These are phyloP conservation scores for Synanceia verrucosa DNA, from an alignment of 2,797 vertebrate genomes.

Conservation along the genomic window DNA sequence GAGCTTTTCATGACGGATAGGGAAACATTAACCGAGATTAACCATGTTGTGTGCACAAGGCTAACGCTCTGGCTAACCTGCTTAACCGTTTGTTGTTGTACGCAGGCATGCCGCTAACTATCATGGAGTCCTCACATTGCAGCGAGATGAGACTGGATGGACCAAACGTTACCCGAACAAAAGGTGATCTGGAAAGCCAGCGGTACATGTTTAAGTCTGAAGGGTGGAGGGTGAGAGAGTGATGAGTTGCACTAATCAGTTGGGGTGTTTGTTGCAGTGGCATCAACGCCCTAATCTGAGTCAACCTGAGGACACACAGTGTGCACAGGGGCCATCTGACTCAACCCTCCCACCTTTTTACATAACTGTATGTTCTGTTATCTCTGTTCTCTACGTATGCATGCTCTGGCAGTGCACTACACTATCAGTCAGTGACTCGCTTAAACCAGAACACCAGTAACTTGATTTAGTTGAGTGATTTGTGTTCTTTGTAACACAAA, in stretches of 20 bases:
- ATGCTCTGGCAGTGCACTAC: no score
- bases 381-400: no score
- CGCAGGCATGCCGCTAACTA: rapidly evolving
- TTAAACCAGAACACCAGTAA: no score
- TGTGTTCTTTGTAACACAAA: no score
- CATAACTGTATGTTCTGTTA: no score
- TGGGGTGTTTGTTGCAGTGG: slow-evolving; percentile 66
- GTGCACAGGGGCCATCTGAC: slow-evolving; percentile 92
- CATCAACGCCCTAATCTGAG: slow-evolving; percentile 41
- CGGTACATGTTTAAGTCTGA: no score
- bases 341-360: slow-evolving; percentile 7
- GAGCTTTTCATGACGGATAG: neutral
- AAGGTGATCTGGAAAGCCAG: no score
- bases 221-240: slow-evolving; percentile 51
- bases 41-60: neutral
- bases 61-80: neutral
- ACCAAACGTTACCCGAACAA: no score
- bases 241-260: slow-evolving; percentile 77
- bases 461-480: no score
- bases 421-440: no score
- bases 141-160: slow-evolving; percentile 78
- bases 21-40: rapidly evolving
- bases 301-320: slow-evolving; percentile 81
- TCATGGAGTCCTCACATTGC: rapidly evolving
- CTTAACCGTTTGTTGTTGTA: neutral